Base-by-base conservation (phyloP, 2,797 vertebrate genomes). In the Picus viridis region DNA sequence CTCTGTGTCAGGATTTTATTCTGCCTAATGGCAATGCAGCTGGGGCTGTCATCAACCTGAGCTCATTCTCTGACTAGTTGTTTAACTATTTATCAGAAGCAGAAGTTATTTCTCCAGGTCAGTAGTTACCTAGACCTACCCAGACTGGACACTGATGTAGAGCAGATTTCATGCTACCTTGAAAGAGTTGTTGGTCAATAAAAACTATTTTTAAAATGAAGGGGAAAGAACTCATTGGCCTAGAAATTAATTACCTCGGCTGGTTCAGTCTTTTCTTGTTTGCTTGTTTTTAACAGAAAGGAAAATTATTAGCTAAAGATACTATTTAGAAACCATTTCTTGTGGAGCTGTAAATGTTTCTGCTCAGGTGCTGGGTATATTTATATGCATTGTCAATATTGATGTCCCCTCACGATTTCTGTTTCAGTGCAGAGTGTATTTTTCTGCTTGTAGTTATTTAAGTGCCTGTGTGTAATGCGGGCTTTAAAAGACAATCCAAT, bases 81-180 rank as follows among this genome's bases (percentile, higher is more conserved):
- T 90, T 92, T 88, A 90, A 85, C 51, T 86, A 24, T 91, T 96
- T 91, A 92, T 72, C 84, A 88, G 83, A 56, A 90, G 62, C 81
- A 92, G 70, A 86, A 93, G 71, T 93, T 88, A 9, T 12, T 95
- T 91, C 77, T 94, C 63, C 68, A 51, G 71, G 89, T 95, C 84
- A 90, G 56, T 89, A 91, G 73, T 73, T 89, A 73, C 74, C 27
- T 67, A 54, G 70, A 71, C 68, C 49, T 83, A 8, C 72, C 49
- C 58, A 79, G 57, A n/a, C 54, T 83, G 78, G 91, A 74, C 70
- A 34, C 1, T 13, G 80, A 75, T 72, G 58, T 45, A n/a, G 59
- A 80, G 32, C 29, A 83, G 69, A 69, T 87, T 92, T 95, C 27
- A 57, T 65, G 78, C 69, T 83, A 24, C 62, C 12, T 87, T 82